Conservation (phyloP, 2,888 invertebrate genomes). For the Andrena flavipes region DNA sequence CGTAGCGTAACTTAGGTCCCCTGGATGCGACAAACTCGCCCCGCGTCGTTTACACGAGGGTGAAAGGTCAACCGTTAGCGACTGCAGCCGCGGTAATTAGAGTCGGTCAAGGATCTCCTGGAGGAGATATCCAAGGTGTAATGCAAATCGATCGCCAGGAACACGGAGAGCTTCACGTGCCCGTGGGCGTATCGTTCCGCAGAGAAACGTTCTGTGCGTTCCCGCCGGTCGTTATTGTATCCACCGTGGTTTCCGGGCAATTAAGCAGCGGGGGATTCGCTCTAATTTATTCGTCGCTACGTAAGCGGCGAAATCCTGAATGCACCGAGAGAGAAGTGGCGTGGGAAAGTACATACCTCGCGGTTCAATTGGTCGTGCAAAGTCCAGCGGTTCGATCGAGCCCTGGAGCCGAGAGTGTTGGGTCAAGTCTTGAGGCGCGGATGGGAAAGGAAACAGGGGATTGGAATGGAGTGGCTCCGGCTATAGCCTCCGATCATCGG, state of each 20-base stretch:
- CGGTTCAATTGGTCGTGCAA: neutral
- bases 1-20: neutral
- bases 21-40: neutral
- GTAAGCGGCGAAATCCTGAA: neutral
- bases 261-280: constrained; percentile 20
- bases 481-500: neutral
- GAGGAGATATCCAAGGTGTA: constrained; percentile 29
- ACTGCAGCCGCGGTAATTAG: constrained; percentile 39
- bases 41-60: neutral
- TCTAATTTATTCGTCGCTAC: constrained; percentile 16
- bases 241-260: constrained; percentile 30
- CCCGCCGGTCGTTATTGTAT: constrained; percentile 33
- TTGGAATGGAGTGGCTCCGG: neutral
- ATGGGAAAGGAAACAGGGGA: neutral
- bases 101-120: constrained; percentile 48
- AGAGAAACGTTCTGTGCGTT: constrained; percentile 33
- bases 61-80: constrained; percentile 25
- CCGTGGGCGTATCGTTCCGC: constrained; percentile 22
- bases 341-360: neutral
- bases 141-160: constrained; percentile 33
- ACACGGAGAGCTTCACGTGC: constrained; percentile 10
- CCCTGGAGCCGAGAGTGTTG: neutral
- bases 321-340: neutral
- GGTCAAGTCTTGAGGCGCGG: neutral
- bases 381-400: neutral